A percentile compares a stretch with the other conserved stretches of the same genome.
Evolutionary conservation across 2,888 invertebrate genomes (phyloP).

Genomic region (Phasia obesa): DNA sequence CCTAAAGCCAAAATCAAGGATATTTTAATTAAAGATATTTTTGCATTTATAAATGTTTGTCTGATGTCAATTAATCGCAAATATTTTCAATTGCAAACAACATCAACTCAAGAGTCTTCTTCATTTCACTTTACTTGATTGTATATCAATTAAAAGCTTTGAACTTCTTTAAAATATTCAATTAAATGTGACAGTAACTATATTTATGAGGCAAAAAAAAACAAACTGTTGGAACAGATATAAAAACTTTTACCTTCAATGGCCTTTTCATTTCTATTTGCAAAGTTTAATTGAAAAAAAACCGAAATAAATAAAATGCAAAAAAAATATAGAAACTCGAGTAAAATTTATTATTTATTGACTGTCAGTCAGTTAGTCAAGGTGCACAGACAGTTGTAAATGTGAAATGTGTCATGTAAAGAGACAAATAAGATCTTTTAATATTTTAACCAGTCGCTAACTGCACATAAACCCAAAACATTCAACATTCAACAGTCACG

Average conservation of each 20-base stretch:
- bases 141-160: slow-evolving; percentile 43
- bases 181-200: slow-evolving; percentile 24
- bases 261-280: slow-evolving; percentile 20
- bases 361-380: slow-evolving; percentile 17
- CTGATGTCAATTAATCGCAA: background rate
- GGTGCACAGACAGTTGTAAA: background rate
- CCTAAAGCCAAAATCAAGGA: background rate
- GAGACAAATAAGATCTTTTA: slow-evolving; percentile 39
- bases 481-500: background rate
- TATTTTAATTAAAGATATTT: background rate
- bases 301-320: background rate
- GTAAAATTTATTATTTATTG: slow-evolving; percentile 11
- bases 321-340: background rate
- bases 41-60: background rate
- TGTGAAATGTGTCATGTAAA: slow-evolving; percentile 28
- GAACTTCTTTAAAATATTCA: slow-evolving; percentile 38
- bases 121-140: slow-evolving; percentile 20
- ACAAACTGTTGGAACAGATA: too few species aligned
- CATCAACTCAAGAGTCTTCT: background rate
- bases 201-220: background rate
- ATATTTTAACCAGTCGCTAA: slow-evolving; percentile 9
- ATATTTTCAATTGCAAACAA: background rate
- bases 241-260: slow-evolving; percentile 23
- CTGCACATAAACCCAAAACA: background rate
- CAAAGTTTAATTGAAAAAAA: background rate